Base-by-base conservation (phyloP, 2,797 vertebrate genomes). In the Falco cherrug region DNA sequence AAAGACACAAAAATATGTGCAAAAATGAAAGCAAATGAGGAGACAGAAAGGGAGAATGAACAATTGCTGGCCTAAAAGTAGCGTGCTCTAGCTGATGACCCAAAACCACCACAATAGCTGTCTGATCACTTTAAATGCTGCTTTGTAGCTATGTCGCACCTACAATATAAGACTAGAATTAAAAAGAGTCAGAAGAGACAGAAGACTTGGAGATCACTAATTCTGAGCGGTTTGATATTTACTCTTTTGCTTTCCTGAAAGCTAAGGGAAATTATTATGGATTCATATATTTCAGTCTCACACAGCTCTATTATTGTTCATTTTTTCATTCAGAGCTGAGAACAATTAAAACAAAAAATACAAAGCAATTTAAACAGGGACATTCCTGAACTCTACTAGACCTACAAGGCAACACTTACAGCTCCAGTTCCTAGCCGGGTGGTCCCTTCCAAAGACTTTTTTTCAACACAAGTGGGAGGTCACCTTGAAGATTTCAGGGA, bases 271-370 rank as follows among this genome's bases (percentile, higher is more conserved):
- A 98, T 98, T 98, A 98, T 98, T 98, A 98, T 94, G 95, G 95
- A 98, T 98, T 98, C 98, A 98, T 98, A 98, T 98, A 98, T 98
- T 98, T 98, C 97, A 97, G 97, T 98, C 98, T 98, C 98, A 98
- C 97, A 97, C 98, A 97, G 98, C 97, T 98, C 97, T 96, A 98
- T 98, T 98, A 98, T 98, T 98, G 95, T 95, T 97, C 96, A 89
- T 96, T 98, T 98, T 97, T 98, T 98, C 96, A 98, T 98, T 97
- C 97, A 97, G 96, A 93, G 95, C 95, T 61, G 85, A 80, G 98
- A 98, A 98, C 97, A 98, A 98, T 98, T 98, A 97, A 96, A 97
- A 98, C 98, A 98, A 97, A 98, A 98, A 98, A 98, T 96, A 98
- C 98, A 98, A 98, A 98, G 98, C 95, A 21, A 94, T 96, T 95